Evolutionary conservation across 1,140 invertebrate species (phyloP).

Genomic region (Drosophila bocqueti): DNA sequence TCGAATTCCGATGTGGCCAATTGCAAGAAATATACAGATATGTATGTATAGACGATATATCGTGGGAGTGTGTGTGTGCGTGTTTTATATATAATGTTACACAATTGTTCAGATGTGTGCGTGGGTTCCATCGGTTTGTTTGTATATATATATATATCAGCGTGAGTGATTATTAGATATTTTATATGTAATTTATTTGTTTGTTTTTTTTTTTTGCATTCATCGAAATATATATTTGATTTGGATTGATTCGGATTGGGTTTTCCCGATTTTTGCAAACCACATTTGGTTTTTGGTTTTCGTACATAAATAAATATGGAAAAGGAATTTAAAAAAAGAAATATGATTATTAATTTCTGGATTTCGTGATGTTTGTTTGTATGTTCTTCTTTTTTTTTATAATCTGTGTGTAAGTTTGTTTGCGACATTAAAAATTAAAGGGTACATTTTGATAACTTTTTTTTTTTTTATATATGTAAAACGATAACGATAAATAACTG

Average conservation of each 20-base stretch:
- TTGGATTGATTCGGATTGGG: constrained; percentile 76
- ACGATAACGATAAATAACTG: constrained; percentile 36
- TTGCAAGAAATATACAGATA: constrained; percentile 34
- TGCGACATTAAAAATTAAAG: constrained; percentile 22
- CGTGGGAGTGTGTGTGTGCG: constrained; percentile 1
- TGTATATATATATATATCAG: constrained; percentile 49
- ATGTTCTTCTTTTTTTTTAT: constrained; percentile 38
- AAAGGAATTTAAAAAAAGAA: constrained; percentile 85
- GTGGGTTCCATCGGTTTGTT: constrained; percentile 29
- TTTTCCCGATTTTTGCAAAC: constrained; percentile 78
- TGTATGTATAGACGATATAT: constrained; percentile 23
- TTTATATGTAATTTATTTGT: constrained; percentile 56
- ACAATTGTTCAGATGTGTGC: constrained; percentile 65
- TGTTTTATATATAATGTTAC: constrained; percentile 51
- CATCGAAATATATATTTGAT: constrained; percentile 70
- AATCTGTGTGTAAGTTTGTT: constrained; percentile 28
- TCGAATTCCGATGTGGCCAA: constrained; percentile 38
- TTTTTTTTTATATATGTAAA: constrained; percentile 37
- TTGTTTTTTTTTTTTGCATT: constrained; percentile 72
- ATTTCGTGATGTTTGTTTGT: constrained; percentile 64
- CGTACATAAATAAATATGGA: constrained; percentile 85
- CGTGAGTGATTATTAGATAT: constrained; percentile 67
- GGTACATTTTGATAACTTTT: constrained; percentile 21
- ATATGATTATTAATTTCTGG: constrained; percentile 85
- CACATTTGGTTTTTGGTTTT: constrained; percentile 84